phyloP scores from a whole-genome alignment of 1,140 invertebrate genomes.

The Drosophila pruinosa region DNA sequence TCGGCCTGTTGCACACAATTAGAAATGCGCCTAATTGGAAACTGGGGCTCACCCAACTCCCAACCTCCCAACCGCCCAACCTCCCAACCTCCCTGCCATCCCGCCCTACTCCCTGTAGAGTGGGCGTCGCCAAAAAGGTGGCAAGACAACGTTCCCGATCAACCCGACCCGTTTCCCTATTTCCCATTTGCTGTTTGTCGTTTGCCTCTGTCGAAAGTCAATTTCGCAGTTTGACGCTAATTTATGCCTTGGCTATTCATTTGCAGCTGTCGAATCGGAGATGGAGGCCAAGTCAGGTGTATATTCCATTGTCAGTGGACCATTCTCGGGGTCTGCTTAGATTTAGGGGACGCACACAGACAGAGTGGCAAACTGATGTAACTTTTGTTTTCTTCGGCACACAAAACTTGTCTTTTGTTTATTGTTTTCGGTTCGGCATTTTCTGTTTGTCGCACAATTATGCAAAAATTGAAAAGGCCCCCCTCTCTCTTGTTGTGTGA shows the following conservation, averaged over 20 bases:
- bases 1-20: constrained; percentile 42
- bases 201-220: constrained; percentile 28
- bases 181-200: background rate
- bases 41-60: constrained; percentile 29
- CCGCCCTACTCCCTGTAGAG: background rate
- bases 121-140: constrained; percentile 30
- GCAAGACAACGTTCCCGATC: constrained; percentile 16
- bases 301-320: constrained; percentile 21
- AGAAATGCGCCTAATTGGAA: constrained; percentile 69
- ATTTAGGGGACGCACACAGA: background rate
- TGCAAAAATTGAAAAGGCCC: constrained; percentile 50
- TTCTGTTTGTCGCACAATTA: constrained; percentile 48
- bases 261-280: constrained; percentile 10
- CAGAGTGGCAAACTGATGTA: constrained; percentile 55
- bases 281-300: constrained; percentile 13
- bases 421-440: constrained; percentile 7
- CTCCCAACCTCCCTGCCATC: no score
- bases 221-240: constrained; percentile 64
- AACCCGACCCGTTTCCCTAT: background rate
- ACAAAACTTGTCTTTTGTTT: constrained; percentile 67
- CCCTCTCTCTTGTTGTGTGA: constrained; percentile 14
- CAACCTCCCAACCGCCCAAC: background rate
- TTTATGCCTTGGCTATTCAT: constrained; percentile 55
- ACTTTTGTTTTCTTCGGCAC: constrained; percentile 73
- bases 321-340: constrained; percentile 12